Evolutionary conservation across 2,113 vertebrate genomes (phyloP), one percentile per base, ranked within the genome.

Genomic region (Okapia johnstoni): DNA sequence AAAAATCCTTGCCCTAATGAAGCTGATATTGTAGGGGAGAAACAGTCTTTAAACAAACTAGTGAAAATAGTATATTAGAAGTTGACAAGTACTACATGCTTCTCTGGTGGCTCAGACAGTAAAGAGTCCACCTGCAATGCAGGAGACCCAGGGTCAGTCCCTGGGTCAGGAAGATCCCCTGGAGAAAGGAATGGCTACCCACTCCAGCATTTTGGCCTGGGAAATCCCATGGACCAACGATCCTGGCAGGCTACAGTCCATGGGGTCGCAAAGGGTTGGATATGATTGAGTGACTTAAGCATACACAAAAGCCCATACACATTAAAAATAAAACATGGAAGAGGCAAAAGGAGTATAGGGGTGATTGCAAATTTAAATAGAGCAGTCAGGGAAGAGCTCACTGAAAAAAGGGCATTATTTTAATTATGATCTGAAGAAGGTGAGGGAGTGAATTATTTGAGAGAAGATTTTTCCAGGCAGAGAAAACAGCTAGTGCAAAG

Each of bases 281-380:
- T 43, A 76, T 43, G 36, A 40, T 4, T 43, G 70, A 76, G 70
- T 1, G 0, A 76, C 70, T 76, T 43, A 76, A 76, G 70, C 40
- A 76, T 76, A 26, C 40, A 40, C 23, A 26, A 43, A 76, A 26
- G 36, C 70, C 70, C 40, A 76, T 43, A 6, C 70, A 76, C 23
- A 43, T 83, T 43, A 91, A 95, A 94, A 94, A 57, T 86, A 79
- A 94, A 97, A 76, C 40, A 26, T 9, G 15, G 23, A 88, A 55
- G 70, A 58, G 46, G 19, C 11, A 25, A 81, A 81, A 85, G 23
- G 23, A 88, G 50, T 73, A 93, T 66, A 50, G 7, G 43, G 19
- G 3, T 94, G 81, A n/a, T 48, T 97, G 48, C 1, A 57, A 88
- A 36, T 89, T 96, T 95, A 88, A 97, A 88, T 76, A 52, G 14